Evolutionary conservation across 1,140 invertebrate species (phyloP).

Genomic region (Wiebesia pumilae): DNA sequence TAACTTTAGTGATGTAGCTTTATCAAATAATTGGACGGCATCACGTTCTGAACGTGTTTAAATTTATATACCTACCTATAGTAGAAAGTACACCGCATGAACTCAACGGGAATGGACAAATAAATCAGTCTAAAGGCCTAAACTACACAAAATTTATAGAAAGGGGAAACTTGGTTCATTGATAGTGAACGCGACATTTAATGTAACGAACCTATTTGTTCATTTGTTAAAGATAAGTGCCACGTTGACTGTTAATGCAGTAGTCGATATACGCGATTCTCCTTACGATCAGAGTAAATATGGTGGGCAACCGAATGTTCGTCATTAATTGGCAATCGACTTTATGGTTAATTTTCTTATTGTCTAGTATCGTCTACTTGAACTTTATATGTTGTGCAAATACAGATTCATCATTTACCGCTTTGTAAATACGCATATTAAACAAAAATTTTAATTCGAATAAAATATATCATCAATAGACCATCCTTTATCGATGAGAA

Average conservation of each 20-base stretch:
- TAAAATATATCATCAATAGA: too few relatives aligned
- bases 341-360: too few relatives aligned
- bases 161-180: neutral
- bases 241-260: neutral
- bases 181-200: neutral
- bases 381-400: too few relatives aligned
- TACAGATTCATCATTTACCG: too few relatives aligned
- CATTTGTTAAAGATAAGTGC: neutral
- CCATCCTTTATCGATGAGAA: too few relatives aligned
- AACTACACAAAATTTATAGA: neutral
- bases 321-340: neutral
- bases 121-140: slow-evolving; percentile 2
- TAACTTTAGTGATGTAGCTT: slow-evolving; percentile 27
- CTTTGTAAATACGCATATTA: too few relatives aligned
- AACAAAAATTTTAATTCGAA: too few relatives aligned
- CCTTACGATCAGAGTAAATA: slow-evolving; percentile 7
- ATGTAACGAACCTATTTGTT: slow-evolving; percentile 12
- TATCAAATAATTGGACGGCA: slow-evolving; percentile 51
- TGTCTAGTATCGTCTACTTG: too few relatives aligned
- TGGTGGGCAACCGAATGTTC: neutral
- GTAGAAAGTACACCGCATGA: neutral
- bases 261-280: slow-evolving; percentile 20
- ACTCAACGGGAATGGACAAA: slow-evolving; percentile 26
- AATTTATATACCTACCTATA: slow-evolving; percentile 9
- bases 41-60: slow-evolving; percentile 44